phyloP scores from a whole-genome alignment of 1,140 invertebrate species.

The Drosophila elegans region DNA sequence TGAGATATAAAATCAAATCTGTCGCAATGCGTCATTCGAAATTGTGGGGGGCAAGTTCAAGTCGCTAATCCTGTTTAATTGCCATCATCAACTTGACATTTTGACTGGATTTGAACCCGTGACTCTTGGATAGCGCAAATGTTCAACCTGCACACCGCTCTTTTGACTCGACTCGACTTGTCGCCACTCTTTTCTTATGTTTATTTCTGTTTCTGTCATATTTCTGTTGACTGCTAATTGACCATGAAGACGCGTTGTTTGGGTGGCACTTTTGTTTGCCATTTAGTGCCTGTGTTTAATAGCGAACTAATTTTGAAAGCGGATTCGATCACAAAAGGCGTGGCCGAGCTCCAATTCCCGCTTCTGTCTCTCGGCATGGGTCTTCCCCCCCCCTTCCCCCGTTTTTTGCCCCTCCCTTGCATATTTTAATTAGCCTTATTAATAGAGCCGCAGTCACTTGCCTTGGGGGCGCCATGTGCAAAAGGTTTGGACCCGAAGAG shows the following conservation, averaged over 20 bases:
- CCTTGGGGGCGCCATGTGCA: slow-evolving; percentile 50
- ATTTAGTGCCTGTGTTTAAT: slow-evolving; percentile 76
- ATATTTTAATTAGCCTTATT: slow-evolving; percentile 77
- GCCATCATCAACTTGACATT: slow-evolving; percentile 54
- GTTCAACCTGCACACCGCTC: slow-evolving; percentile 34
- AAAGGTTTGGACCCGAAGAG: slow-evolving; percentile 30
- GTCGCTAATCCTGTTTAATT: slow-evolving; percentile 56
- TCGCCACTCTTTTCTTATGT: slow-evolving; percentile 1
- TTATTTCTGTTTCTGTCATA: slow-evolving; percentile 48
- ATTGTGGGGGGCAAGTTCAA: slow-evolving; percentile 58
- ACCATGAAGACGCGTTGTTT: slow-evolving; percentile 68
- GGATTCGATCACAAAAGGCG: slow-evolving; percentile 54
- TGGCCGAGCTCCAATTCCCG: slow-evolving; percentile 31
- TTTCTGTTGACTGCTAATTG: slow-evolving; percentile 79
- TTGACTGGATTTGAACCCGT: slow-evolving; percentile 45
- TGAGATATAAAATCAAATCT: slow-evolving; percentile 6
- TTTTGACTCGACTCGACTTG: slow-evolving; percentile 2
- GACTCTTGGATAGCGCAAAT: slow-evolving; percentile 49
- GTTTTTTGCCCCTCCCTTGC: slow-evolving; percentile 5
- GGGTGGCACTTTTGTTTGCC: slow-evolving; percentile 77
- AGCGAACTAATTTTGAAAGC: slow-evolving; percentile 76
- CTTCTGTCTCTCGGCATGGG: slow-evolving; percentile 28
- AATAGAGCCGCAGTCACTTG: slow-evolving; percentile 32
- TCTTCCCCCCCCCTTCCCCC: neutral
- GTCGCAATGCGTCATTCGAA: slow-evolving; percentile 40